Evolutionary conservation across 2,113 vertebrate species (phyloP).

Genomic region (Cinclus mexicanus): DNA sequence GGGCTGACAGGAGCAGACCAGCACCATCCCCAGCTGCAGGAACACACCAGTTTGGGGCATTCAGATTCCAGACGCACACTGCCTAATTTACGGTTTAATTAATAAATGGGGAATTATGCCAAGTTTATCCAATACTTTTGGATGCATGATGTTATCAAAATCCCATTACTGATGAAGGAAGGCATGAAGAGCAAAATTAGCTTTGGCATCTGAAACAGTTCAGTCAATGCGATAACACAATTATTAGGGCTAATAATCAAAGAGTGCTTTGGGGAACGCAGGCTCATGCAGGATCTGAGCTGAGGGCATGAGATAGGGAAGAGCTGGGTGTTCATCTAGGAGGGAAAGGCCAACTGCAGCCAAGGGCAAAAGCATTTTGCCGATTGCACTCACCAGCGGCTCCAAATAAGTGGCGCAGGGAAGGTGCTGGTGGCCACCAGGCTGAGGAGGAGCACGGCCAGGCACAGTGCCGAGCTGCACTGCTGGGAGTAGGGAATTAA

Average conservation of each 20-base stretch:
- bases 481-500: neutral
- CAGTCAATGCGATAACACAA: neutral
- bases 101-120: constrained; percentile 53
- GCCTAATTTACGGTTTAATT: constrained; percentile 51
- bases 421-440: neutral
- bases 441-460: neutral
- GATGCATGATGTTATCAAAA: constrained; percentile 55
- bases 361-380: constrained; percentile 1
- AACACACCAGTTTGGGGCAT: neutral
- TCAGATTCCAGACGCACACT: neutral
- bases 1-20: neutral
- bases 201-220: constrained; percentile 41
- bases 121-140: constrained; percentile 51
- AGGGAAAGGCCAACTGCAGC: neutral
- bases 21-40: neutral
- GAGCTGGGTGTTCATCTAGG: neutral
- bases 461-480: neutral
- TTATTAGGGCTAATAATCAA: constrained; percentile 59
- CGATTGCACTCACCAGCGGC: accelerated
- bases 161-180: constrained; percentile 49
- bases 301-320: accelerated
- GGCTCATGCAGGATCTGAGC: neutral
- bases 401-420: neutral
- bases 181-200: constrained; percentile 55
- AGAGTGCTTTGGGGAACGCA: neutral